A percentile compares a stretch with the other conserved stretches of the same genome.
Evolutionary conservation across 2,113 vertebrate genomes (phyloP).

Genomic region (Entomyzon cyanotis): DNA sequence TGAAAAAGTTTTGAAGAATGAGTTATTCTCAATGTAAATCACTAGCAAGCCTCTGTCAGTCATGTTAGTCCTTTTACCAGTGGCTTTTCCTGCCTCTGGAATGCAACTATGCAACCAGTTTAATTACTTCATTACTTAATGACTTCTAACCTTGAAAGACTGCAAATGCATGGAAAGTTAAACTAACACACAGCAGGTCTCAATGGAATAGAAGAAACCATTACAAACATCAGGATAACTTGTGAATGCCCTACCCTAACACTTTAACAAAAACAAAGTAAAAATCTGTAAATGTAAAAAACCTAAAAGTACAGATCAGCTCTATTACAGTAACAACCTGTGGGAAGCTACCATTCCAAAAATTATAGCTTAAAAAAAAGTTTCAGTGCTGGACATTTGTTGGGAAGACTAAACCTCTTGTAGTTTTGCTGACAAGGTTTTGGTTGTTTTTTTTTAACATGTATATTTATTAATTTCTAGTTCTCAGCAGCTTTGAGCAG

Average conservation of each 20-base stretch:
- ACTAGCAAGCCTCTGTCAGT: slow-evolving; percentile 70
- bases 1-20: slow-evolving; percentile 73
- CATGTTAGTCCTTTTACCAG: slow-evolving; percentile 14
- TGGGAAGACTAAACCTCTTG: neutral
- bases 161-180: slow-evolving; percentile 49
- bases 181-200: neutral
- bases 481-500: neutral
- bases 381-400: neutral
- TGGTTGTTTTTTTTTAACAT: neutral
- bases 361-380: neutral
- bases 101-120: slow-evolving; percentile 52
- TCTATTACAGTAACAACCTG: neutral
- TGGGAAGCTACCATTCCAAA: neutral
- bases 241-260: neutral
- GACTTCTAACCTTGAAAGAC: slow-evolving; percentile 58
- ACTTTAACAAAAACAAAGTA: neutral
- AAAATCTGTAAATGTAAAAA: neutral
- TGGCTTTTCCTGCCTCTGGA: slow-evolving; percentile 32
- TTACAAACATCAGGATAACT: neutral
- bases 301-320: neutral
- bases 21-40: slow-evolving; percentile 74
- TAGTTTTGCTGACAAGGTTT: neutral
- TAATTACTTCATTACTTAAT: slow-evolving; percentile 61
- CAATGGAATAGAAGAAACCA: neutral
- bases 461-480: neutral